These are phyloP conservation scores for Pyrocephalus nanus DNA, from an alignment of 2,797 vertebrate genomes.

Conservation along the genomic window DNA sequence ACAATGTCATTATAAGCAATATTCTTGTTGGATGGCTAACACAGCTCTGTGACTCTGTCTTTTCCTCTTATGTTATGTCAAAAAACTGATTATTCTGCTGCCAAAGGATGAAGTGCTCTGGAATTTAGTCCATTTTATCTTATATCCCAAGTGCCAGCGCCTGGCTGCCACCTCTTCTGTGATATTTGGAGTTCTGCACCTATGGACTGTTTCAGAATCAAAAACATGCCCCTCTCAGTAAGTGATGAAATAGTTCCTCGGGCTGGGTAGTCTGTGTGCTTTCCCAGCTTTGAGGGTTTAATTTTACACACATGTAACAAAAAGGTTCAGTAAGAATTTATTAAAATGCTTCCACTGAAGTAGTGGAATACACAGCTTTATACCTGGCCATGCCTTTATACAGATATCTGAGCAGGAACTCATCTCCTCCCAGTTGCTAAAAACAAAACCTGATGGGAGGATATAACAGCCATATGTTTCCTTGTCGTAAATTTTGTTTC, in stretches of 20 bases:
- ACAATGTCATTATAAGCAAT: neutral
- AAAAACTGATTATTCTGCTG: slow-evolving; percentile 24
- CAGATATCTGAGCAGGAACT: neutral
- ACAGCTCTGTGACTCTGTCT: neutral
- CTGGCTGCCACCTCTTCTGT: neutral
- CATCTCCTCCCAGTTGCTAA: neutral
- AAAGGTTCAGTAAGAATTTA: neutral
- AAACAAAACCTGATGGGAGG: neutral
- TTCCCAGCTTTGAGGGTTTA: neutral
- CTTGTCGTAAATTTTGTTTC: neutral
- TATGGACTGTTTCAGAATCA: neutral
- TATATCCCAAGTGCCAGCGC: neutral
- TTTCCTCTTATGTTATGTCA: neutral
- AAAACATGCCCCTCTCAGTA: neutral
- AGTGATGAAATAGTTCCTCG: neutral
- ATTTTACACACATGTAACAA: neutral
- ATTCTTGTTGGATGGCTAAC: neutral
- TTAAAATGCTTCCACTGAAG: neutral
- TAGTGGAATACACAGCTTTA: neutral
- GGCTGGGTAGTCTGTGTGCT: neutral
- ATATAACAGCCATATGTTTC: neutral
- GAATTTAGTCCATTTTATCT: neutral
- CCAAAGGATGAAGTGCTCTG: neutral
- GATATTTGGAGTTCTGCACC: neutral
- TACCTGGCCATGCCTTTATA: neutral